Percentiles rank a stretch among this genome's conserved stretches.
Conservation (phyloP, 64 coral and sea anemone genomes). For the Stichodactyla helianthus region DNA sequence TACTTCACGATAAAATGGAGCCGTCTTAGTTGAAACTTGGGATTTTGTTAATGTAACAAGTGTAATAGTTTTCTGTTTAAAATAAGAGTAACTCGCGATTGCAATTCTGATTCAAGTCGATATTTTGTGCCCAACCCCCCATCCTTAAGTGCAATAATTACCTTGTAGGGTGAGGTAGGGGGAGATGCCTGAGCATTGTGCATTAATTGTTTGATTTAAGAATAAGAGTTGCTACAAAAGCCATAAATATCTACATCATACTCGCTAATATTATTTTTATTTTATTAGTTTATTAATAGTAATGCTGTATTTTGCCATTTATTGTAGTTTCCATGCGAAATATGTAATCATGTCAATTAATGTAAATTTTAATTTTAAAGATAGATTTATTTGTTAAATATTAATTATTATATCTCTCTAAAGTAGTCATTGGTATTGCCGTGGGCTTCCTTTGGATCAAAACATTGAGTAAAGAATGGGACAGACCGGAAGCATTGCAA, state of each 20-base stretch:
- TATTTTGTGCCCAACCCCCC: not conserved
- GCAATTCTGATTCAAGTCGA: not conserved
- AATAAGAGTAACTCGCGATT: too few relatives aligned
- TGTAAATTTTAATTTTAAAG: not conserved
- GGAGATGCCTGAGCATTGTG: not conserved
- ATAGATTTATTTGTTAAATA: not conserved
- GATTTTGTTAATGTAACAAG: too few relatives aligned
- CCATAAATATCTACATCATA: not conserved
- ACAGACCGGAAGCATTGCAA: too few relatives aligned
- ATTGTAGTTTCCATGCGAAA: not conserved
- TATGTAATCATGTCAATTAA: not conserved
- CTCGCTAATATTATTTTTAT: not conserved
- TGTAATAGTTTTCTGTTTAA: too few relatives aligned
- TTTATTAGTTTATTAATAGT: not conserved
- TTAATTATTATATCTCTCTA: not conserved
- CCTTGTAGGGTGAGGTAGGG: conserved; percentile 1
- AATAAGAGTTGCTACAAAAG: too few relatives aligned
- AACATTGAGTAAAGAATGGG: too few relatives aligned
- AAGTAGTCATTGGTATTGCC: too few relatives aligned
- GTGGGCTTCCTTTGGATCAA: too few relatives aligned
- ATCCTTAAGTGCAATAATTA: not conserved
- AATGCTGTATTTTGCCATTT: not conserved
- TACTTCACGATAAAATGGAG: too few relatives aligned
- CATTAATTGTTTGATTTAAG: not conserved
- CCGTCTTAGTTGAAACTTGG: too few relatives aligned